phyloP scores from a whole-genome alignment of 2,888 invertebrate genomes.

The Calephelis perditalis region DNA sequence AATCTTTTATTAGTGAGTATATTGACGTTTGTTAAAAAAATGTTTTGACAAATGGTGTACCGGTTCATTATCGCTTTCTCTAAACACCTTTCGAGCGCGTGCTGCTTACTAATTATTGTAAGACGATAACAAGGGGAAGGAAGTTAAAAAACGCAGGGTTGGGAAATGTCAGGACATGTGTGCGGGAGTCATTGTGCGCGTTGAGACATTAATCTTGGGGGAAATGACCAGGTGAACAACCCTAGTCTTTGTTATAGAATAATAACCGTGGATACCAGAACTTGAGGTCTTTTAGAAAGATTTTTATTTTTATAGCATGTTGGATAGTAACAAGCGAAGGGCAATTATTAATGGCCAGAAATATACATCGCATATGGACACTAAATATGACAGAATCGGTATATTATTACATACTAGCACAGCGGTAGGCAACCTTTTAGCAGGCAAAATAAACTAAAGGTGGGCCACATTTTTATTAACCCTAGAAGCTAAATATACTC shows the following conservation, averaged over 20 bases:
- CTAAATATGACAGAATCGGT: no score
- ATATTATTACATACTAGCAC: no score
- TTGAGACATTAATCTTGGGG: conserved; percentile 70
- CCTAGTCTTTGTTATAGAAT: conserved; percentile 25
- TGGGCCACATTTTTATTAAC: no score
- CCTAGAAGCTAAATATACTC: no score
- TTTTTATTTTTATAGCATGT: background rate
- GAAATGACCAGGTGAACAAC: conserved; percentile 63
- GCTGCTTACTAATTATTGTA: conserved; percentile 58
- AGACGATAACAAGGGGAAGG: conserved; percentile 58
- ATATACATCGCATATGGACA: no score
- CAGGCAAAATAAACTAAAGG: no score
- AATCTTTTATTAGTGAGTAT: no score
- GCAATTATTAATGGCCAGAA: no score
- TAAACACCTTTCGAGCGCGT: conserved; percentile 70
- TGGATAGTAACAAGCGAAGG: no score
- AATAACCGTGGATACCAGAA: no score
- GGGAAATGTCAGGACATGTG: conserved; percentile 61
- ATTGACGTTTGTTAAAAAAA: background rate
- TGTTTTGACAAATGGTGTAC: conserved; percentile 7
- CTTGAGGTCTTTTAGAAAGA: conserved; percentile 2
- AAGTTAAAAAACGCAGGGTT: conserved; percentile 54
- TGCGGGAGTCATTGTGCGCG: conserved; percentile 62
- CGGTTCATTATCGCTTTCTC: conserved; percentile 57
- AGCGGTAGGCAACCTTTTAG: no score